Base-by-base conservation (phyloP, 2,888 invertebrate species). In the Clunio marinus region DNA sequence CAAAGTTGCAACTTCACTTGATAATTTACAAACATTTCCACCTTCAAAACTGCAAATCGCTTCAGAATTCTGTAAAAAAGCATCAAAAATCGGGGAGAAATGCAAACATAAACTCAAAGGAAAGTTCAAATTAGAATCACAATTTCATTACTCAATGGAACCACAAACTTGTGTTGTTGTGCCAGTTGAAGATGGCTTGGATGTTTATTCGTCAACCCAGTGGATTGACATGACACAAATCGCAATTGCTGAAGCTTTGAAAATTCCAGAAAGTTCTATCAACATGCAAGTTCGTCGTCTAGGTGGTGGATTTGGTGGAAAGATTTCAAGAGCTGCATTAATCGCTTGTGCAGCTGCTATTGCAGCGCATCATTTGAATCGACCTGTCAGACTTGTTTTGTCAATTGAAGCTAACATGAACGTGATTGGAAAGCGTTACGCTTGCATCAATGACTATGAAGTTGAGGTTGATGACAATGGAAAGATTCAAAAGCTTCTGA, bases 101-200 rank as follows among this genome's bases (percentile, higher is more conserved):
- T 70, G 72, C 32, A 73, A 73, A 22, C 74, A 73, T 71, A 76
- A 81, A 8, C 73, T 86, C 2, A 78, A 79, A 45, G 90, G 89
- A 0, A 79, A 80, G 58, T 76, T 83, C 69, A 80, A 81, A 66
- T 72, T 84, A 70, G 86, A 84, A 3, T 75, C 82, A 4, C 91
- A 91, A 74, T 88, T 87, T 75, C 91, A 91, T 75, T 89, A 84
- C 73, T 83, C 85, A 7, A 86, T 91, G 87, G 91, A 91, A 73
- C 84, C 88, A 0, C 88, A 88, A 46, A 82, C 83, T 0, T 84
- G 86, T 70, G 81, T 88, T 0, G 85, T 82, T 13, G 76, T 84
- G 20, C 90, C 88, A 0, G 81, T 81, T 20, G 91, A 91, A 75
- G 88, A 88, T 71, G 88, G 87, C n/a, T 76, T 89, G 72, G 85